These are phyloP conservation scores for Ardeotis arabs DNA, from an alignment of 2,113 vertebrate genomes.

Conservation along the genomic window DNA sequence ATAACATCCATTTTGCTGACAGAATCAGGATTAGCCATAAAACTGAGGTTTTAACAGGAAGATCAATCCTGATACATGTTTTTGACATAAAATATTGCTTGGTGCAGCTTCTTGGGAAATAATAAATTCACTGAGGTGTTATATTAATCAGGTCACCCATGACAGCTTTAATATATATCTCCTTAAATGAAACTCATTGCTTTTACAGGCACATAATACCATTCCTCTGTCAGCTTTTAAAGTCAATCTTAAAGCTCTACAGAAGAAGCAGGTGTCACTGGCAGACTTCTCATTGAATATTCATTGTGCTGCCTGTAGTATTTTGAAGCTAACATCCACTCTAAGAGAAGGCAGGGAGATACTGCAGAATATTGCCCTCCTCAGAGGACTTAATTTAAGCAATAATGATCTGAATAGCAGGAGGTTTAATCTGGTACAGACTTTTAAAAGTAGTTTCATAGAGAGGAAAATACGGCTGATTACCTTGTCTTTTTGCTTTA, in stretches of 20 bases:
- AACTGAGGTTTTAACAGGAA: neutral
- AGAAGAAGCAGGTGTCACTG: slow-evolving; percentile 23
- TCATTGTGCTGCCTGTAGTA: slow-evolving; percentile 5
- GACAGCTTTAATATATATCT: slow-evolving; percentile 54
- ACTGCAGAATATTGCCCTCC: neutral
- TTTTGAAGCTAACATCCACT: slow-evolving; percentile 24
- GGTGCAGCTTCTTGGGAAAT: slow-evolving; percentile 25
- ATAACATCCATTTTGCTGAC: neutral
- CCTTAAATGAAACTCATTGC: slow-evolving; percentile 57
- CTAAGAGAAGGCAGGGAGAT: neutral
- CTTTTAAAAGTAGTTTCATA: neutral
- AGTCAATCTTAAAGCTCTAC: slow-evolving; percentile 24
- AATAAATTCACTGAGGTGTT: slow-evolving; percentile 54
- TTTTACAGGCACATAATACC: slow-evolving; percentile 47
- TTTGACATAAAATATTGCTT: slow-evolving; percentile 56
- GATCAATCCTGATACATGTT: slow-evolving; percentile 32
- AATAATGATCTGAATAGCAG: slow-evolving; percentile 11
- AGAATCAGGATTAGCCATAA: slow-evolving; percentile 28
- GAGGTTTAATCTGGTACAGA: neutral
- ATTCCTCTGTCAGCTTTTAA: slow-evolving; percentile 44
- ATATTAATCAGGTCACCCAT: slow-evolving; percentile 39
- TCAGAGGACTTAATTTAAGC: neutral
- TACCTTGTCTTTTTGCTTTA: neutral
- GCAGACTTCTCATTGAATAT: slow-evolving; percentile 53
- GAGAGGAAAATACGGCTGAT: neutral